Base-by-base conservation (phyloP, 2,113 vertebrate species). In the Indri indri region DNA sequence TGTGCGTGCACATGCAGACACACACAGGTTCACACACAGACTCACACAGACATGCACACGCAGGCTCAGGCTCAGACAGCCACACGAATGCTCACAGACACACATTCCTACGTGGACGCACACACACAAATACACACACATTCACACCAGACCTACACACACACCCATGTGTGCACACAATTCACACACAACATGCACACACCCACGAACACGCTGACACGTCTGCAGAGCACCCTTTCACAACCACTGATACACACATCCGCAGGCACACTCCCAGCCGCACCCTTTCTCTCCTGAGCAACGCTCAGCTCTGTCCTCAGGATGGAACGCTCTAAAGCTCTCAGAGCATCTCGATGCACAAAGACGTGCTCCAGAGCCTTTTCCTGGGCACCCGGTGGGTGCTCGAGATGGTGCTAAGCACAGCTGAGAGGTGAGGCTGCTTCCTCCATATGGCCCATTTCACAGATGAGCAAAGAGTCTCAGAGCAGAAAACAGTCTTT, bases 351-450 rank as follows among this genome's bases (percentile, higher is more conserved):
- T 23, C 10, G n/a, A 45, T 42, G 47, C n/a, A 14, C 52, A 54
- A 16, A 18, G 52, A 6, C 52, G 52, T 17, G 27, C 16, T 7
- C 23, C 25, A 42, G 22, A 18, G 16, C 25, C 18, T 12, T 32
- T 7, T 27, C 47, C 42, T 20, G 30, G 22, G 47, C 25, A 45
- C n/a, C 3, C 1, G 12, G 34, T 1, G 3, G 3, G 5, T 34
- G 12, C 23, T 6, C 4, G 11, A 42, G 18, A 5, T 12, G 2
- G 9, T 40, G 34, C 37, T 11, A 30, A 25, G 70, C 10, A 70
- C 13, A 17, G 42, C 57, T 1, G 0, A 37, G 42, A n/a, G 47
- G 18, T 23, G n/a, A 84, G 6, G 16, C n/a, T 12, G 16, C 30
- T 22, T 17, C 13, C 52, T 23, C 59, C 42, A 11, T 6, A 32